Evolutionary conservation across 2,797 vertebrate species (phyloP), one percentile per base, ranked within the genome.

Genomic region (Mormyrops boulengeri): DNA sequence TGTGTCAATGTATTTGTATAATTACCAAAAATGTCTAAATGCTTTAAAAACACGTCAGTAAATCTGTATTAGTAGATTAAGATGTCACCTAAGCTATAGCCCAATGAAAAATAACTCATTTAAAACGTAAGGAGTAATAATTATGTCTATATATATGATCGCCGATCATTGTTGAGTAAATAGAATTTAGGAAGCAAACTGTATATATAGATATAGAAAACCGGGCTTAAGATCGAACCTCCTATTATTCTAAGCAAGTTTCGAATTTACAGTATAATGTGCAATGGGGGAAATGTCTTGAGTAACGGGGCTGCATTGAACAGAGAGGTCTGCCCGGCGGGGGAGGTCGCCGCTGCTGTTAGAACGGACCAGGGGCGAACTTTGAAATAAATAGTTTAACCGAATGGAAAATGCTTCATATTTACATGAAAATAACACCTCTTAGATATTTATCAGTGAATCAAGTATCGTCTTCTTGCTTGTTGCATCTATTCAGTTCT

Each of bases 251-350:
- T 80, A 41, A 47, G 82, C 82, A 50, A 85, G 82, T 50, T 85
- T 85, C 47, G 47, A 85, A 85, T 14, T 85, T 85, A 85, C 82
- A 85, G 22, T 85, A 85, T 44, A 85, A 52, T 50, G 82, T 47
- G 47, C 82, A 85, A 85, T 85, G 47, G 82, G 22, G 47, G 44
- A 84, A 85, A 85, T 22, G 47, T 47, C 47, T 26, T 50, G 17
- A 85, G 44, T n/a, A 50, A 85, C n/a, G 82, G 47, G n/a, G 82
- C 22, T 85, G 41, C 47, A 50, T 85, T 50, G 82, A 50, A 85
- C 47, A 22, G 12, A 17, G 47, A 9, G 8, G 47, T 50, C 47
- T 85, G 47, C 19, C 4, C 9, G 19, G 80, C 47, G 47, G 82
- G 47, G 19, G 80, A 3, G 44, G 80, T 22, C 17, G 44, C 19